Evolutionary conservation across 92 coral and sea anemone genomes (phyloP), one percentile per base, ranked within the genome.

Genomic region (Phymanthus crucifer): DNA sequence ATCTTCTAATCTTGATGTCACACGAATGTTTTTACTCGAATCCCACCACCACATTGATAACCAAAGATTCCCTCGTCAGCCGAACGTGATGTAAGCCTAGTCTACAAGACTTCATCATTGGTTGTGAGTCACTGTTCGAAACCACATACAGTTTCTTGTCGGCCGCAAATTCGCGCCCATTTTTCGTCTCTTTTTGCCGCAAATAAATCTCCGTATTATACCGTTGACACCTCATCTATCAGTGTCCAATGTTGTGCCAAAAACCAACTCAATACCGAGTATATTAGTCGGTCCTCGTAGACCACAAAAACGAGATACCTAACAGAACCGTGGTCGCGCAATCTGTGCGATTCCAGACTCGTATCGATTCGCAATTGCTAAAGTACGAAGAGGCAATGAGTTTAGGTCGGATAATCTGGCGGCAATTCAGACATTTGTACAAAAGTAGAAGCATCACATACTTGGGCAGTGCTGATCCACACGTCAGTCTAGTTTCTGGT

Each of bases 31-130:
- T 40, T 64, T 34, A 38, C 52, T 54, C 47, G 58, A 69, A 47
- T 48, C 68, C 81, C 31, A 72, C 48, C 57, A 61, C 52, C 81
- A 77, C n/a, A 69, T 77, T 64, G 81, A 32, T 37, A 26, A 64
- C 72, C 81, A 45, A 40, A 75, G 81, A 33, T 64, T 56, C 18
- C 21, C 6, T 38, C n/a, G 72, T 37, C 66, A 57, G 14, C 16
- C 9, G 27, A 31, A 24, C 32, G 6, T 36, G 27, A 12, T 36
- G 43, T 40, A 72, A 50, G 29, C 19, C 32, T 16, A 26, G 76
- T 72, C 61, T n/a, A 72, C 61, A 6, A 29, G 35, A 14, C 68
- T 17, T 2, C 10, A 61, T 27, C 16, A 61, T 61, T 61, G 68
- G 68, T 34, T 27, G 34, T 27, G 32, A 27, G 13, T 23, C 16